Conservation (phyloP, 2,888 invertebrate genomes). For the Mellilla xanthometata region DNA sequence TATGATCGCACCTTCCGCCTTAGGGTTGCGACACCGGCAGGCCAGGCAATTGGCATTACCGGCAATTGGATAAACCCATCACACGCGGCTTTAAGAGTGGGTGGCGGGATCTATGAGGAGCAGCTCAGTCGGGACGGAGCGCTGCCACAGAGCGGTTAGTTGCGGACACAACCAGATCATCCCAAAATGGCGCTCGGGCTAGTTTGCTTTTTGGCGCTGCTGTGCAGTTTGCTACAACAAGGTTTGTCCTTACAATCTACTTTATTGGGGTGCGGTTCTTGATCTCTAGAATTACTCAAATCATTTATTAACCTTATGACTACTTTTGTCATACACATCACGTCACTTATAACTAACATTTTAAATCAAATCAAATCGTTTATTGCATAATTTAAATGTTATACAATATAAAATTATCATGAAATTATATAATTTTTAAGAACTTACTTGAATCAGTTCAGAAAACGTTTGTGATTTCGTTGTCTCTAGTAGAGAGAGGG, state of each 20-base stretch:
- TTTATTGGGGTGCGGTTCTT: conserved; percentile 22
- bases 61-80: conserved; percentile 71
- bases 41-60: conserved; percentile 58
- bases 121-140: conserved; percentile 30
- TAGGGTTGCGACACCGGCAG: conserved; percentile 37
- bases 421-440: too few species aligned
- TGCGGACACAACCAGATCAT: conserved; percentile 33
- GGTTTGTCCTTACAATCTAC: conserved; percentile 53
- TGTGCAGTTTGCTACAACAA: conserved; percentile 74
- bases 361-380: too few species aligned
- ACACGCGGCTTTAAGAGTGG: conserved; percentile 9
- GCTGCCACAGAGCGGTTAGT: conserved; percentile 45
- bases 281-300: too few species aligned
- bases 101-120: conserved; percentile 8
- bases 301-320: too few species aligned
- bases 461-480: too few species aligned
- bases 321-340: too few species aligned
- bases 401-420: too few species aligned
- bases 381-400: too few species aligned
- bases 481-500: too few species aligned
- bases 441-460: too few species aligned
- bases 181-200: conserved; percentile 56
- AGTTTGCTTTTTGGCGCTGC: conserved; percentile 68
- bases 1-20: conserved; percentile 13
- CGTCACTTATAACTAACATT: too few species aligned